Evolutionary conservation across 92 coral and sea anemone species (phyloP).

Genomic region (Parazoanthus darwini): DNA sequence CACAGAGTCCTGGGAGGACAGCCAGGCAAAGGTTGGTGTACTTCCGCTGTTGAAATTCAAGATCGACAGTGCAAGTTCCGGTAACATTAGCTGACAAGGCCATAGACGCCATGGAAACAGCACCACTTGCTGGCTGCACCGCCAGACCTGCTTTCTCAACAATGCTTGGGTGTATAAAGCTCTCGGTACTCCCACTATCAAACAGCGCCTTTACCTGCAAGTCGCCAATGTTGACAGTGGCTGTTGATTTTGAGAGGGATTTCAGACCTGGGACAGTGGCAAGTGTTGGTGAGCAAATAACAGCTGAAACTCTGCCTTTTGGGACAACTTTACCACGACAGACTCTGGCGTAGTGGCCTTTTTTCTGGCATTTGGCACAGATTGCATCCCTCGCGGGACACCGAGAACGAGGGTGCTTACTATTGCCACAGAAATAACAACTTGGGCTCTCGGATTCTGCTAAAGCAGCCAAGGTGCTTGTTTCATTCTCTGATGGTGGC

Average conservation of each 20-base stretch:
- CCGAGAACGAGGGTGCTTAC: conserved; percentile 32
- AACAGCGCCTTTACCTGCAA: conserved; percentile 44
- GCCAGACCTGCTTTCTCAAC: conserved; percentile 45
- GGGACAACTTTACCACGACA: not conserved
- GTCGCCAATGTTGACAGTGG: no score
- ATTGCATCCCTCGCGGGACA: conserved; percentile 43
- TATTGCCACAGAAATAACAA: conserved; percentile 53
- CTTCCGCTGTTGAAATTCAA: conserved; percentile 38
- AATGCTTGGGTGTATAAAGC: conserved; percentile 57
- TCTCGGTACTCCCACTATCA: conserved; percentile 61
- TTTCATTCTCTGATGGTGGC: conserved; percentile 3
- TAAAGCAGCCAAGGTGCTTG: conserved; percentile 1
- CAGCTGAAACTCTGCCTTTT: conserved; percentile 30
- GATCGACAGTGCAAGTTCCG: conserved; percentile 47
- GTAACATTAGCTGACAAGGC: conserved; percentile 22
- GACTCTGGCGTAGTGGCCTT: conserved; percentile 28
- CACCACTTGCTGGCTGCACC: conserved; percentile 35
- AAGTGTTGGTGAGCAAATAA: conserved; percentile 33
- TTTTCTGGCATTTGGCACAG: conserved; percentile 52
- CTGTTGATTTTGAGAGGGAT: conserved; percentile 33
- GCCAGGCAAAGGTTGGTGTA: conserved; percentile 37
- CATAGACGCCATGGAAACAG: conserved; percentile 60
- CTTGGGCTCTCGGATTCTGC: conserved; percentile 26
- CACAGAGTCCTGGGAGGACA: conserved; percentile 56
- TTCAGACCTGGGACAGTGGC: conserved; percentile 28